These are phyloP conservation scores for Sebastolobus alascanus DNA, from an alignment of 2,797 vertebrate species.

Conservation along the genomic window DNA sequence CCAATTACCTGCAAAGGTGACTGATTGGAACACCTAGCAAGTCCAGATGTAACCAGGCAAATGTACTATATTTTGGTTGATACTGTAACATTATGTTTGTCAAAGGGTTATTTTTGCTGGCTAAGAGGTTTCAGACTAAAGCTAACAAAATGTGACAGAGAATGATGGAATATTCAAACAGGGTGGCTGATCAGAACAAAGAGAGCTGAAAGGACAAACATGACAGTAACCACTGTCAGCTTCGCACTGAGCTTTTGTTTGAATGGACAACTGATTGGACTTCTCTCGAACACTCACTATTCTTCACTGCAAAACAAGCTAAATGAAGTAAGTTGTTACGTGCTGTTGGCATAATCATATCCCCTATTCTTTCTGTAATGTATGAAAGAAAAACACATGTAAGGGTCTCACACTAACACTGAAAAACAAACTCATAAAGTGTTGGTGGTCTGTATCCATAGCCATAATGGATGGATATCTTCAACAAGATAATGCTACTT, in stretches of 20 bases:
- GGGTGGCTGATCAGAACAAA: constrained; percentile 32
- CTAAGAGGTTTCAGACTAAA: constrained; percentile 9
- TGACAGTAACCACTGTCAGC: constrained; percentile 35
- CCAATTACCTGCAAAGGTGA: background rate
- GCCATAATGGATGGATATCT: background rate
- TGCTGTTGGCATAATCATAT: background rate
- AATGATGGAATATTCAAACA: constrained; percentile 35
- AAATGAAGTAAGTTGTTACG: constrained; percentile 16
- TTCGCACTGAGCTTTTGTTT: constrained; percentile 63
- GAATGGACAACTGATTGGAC: constrained; percentile 54
- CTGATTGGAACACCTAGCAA: background rate
- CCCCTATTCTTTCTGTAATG: background rate
- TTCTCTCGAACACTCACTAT: constrained; percentile 53
- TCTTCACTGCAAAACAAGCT: constrained; percentile 30
- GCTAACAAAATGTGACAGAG: constrained; percentile 2
- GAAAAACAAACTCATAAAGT: background rate
- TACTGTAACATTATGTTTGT: constrained; percentile 1
- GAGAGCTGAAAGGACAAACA: constrained; percentile 61
- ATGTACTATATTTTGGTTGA: background rate
- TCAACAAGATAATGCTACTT: background rate
- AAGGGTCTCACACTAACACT: background rate
- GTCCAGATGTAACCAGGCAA: background rate
- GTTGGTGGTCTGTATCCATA: background rate
- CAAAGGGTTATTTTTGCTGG: background rate
- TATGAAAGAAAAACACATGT: background rate